A percentile compares a stretch with the other conserved stretches of the same genome.
These are phyloP conservation scores for Serrognathus titanus DNA, from an alignment of 2,888 invertebrate genomes.

Conservation along the genomic window DNA sequence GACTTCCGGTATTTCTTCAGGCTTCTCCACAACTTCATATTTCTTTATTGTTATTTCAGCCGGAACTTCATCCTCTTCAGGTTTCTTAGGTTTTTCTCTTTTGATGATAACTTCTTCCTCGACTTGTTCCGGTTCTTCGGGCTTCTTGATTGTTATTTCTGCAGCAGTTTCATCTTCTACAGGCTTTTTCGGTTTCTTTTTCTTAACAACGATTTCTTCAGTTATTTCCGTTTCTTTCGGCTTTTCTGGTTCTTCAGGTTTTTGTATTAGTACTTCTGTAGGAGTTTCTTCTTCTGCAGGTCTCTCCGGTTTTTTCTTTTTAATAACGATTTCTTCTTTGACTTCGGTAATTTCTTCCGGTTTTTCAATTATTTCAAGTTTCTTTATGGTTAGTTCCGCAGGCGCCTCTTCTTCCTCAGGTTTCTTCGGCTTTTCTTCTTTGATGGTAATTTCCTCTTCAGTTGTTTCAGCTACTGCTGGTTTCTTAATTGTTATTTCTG, in stretches of 20 bases:
- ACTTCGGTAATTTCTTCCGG: constrained; percentile 36
- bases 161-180: constrained; percentile 28
- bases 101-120: constrained; percentile 23
- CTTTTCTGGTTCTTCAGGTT: constrained; percentile 26
- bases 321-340: constrained; percentile 22
- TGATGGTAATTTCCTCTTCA: constrained; percentile 42
- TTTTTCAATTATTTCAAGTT: constrained; percentile 27
- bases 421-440: constrained; percentile 26
- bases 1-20: constrained; percentile 39
- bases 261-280: constrained; percentile 40
- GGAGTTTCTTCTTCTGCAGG: constrained; percentile 28
- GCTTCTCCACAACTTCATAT: constrained; percentile 13
- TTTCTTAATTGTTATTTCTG: constrained; percentile 43
- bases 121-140: constrained; percentile 24
- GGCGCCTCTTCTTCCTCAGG: constrained; percentile 28
- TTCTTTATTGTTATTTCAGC: constrained; percentile 19
- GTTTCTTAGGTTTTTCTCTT: constrained; percentile 22
- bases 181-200: constrained; percentile 39
- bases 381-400: constrained; percentile 49
- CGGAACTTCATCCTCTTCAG: constrained; percentile 36
- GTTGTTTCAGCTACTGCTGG: constrained; percentile 40
- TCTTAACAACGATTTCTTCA: constrained; percentile 36
- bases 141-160: constrained; percentile 25
- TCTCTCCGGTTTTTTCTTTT: constrained; percentile 33
- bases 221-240: constrained; percentile 27